Conservation (phyloP, 1,140 invertebrate genomes). For the Muscidifurax raptorellus region DNA sequence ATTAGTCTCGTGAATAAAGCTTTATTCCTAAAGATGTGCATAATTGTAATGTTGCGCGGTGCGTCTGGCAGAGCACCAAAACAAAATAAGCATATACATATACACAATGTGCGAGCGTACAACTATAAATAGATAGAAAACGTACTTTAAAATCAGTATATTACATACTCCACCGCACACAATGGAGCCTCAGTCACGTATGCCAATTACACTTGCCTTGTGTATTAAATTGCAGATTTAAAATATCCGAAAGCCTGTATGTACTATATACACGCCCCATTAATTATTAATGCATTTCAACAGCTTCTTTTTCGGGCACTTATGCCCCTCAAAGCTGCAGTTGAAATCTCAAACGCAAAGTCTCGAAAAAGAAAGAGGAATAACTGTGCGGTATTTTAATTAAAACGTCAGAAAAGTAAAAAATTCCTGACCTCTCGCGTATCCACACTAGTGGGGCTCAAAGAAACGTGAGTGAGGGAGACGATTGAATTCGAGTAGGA, state of each 20-base stretch:
- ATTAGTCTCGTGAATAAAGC: neutral
- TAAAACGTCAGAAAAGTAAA: neutral
- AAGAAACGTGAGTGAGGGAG: neutral
- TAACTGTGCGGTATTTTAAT: too few species aligned
- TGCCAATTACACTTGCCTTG: neutral
- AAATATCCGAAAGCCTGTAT: too few species aligned
- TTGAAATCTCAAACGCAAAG: too few species aligned
- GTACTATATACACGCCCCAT: too few species aligned
- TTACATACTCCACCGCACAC: neutral
- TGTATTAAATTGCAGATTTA: neutral
- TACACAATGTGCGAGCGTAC: neutral
- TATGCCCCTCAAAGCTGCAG: too few species aligned
- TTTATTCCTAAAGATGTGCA: neutral
- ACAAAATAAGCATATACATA: neutral
- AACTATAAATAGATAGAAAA: neutral
- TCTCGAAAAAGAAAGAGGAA: too few species aligned
- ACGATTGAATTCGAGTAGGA: neutral
- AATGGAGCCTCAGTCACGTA: neutral
- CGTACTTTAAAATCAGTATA: neutral
- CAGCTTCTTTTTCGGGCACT: too few species aligned
- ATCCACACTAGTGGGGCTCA: neutral
- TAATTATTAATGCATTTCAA: too few species aligned
- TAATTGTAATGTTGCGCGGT: neutral
- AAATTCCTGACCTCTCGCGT: neutral
- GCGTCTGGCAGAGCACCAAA: neutral